Evolutionary conservation across 2,888 invertebrate genomes (phyloP).

Genomic region (Brenthis hecate): DNA sequence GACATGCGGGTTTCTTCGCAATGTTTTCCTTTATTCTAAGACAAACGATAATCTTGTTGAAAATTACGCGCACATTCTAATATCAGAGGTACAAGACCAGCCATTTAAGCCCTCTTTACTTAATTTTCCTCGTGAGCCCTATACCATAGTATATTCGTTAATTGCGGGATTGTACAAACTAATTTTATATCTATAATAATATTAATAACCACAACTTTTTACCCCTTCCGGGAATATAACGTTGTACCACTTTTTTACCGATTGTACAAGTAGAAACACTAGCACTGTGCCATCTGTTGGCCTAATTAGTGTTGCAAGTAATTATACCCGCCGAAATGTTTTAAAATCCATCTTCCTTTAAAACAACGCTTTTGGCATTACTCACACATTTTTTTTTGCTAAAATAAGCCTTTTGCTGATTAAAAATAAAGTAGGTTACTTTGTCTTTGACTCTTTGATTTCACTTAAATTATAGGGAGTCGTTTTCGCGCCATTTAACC

Average conservation of each 20-base stretch:
- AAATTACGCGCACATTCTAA: too few relatives aligned
- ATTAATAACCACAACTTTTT: not conserved
- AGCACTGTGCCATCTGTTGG: constrained; percentile 12
- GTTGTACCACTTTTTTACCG: not conserved
- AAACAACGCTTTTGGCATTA: constrained; percentile 23
- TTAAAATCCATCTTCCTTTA: constrained; percentile 27
- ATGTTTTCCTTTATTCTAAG: too few relatives aligned
- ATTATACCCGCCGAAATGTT: constrained; percentile 27
- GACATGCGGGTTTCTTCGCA: too few relatives aligned
- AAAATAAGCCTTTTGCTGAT: constrained; percentile 25
- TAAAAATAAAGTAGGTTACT: constrained; percentile 24
- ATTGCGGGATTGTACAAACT: not conserved
- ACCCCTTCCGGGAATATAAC: not conserved
- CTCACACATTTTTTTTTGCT: constrained; percentile 29
- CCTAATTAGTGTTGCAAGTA: constrained; percentile 25
- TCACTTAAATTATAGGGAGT: not conserved
- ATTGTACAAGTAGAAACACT: not conserved
- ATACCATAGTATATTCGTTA: too few relatives aligned
- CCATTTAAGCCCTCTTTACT: too few relatives aligned
- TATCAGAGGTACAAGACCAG: too few relatives aligned
- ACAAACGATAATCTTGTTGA: too few relatives aligned
- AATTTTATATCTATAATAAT: not conserved
- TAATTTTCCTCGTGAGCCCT: too few relatives aligned
- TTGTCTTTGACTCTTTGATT: constrained; percentile 4
- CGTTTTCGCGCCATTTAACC: too few relatives aligned